Evolutionary conservation across 64 coral and sea anemone genomes (phyloP), one percentile per base, ranked within the genome.

Genomic region (Cladopsammia gracilis): DNA sequence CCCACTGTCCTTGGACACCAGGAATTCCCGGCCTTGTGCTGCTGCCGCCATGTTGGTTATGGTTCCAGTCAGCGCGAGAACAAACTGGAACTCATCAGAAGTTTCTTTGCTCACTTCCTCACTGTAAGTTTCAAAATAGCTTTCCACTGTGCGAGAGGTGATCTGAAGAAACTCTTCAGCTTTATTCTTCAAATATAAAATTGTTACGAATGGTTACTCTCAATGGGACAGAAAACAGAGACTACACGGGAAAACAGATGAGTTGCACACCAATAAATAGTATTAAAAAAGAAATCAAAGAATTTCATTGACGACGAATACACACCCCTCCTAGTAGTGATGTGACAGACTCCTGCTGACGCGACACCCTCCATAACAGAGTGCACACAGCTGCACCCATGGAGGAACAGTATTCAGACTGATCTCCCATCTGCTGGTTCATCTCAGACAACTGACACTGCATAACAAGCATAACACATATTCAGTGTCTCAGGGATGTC

Each of bases 331-430:
- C 96, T 10, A 97, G 74, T 14, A 97, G 78, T 7, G 92, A 90
- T 19, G 83, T 86, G 5, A 97, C 69, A 76, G 92, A 89, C 47
- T 91, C 88, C 64, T 97, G 88, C 48, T 94, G 74, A 14, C 96
- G 86, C 24, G 96, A 97, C 14, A 97, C 88, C 51, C 96, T 78
- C 96, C 96, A 97, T 47, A 97, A 75, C 26, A 90, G 87, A 7
- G 92, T 97, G 54, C 96, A 94, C 1, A 94, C 75, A 57, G 96
- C 88, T 22, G 96, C 92, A 83, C 96, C 96, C 92, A 97, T 91
- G 48, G 79, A 84, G 13, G 96, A 90, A 48, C 96, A 97, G 88
- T 94, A 97, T 68, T 97, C 96, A 62, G 88, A 82, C 66, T 97
- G 96, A 45, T 97, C 96, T 25, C 70, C 71, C 25, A 97, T 69